Percentiles rank a stretch among this genome's conserved stretches.
Evolutionary conservation across 2,113 vertebrate species (phyloP).

Genomic region (Pangasianodon gigas): DNA sequence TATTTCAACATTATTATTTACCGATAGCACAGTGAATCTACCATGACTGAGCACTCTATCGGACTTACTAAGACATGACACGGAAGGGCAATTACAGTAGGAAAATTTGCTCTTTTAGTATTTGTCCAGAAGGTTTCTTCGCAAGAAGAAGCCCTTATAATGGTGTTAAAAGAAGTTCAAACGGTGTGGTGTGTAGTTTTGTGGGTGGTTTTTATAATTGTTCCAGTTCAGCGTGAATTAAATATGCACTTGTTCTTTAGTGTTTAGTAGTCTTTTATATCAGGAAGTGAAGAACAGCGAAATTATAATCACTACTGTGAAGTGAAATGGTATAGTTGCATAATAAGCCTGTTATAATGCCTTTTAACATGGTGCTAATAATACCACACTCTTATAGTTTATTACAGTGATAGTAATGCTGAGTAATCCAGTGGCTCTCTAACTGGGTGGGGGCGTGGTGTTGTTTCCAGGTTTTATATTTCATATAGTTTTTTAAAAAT

Average conservation of each 20-base stretch:
- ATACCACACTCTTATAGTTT: neutral
- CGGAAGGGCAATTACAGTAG: fast-evolving
- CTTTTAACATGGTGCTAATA: neutral
- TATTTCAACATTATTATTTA: neutral
- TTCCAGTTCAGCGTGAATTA: too few species aligned
- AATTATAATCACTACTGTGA: too few species aligned
- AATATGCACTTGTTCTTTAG: too few species aligned
- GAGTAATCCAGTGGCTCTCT: neutral
- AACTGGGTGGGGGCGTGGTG: neutral
- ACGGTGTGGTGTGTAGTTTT: too few species aligned
- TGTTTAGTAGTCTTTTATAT: too few species aligned
- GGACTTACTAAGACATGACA: fast-evolving
- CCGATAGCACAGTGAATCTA: neutral
- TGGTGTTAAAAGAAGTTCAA: neutral
- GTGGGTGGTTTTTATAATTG: too few species aligned
- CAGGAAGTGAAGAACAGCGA: too few species aligned
- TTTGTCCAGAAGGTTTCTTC: conserved; percentile 72
- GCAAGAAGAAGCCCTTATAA: conserved; percentile 61
- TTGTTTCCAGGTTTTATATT: too few species aligned
- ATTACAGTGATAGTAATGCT: neutral
- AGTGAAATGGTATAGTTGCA: neutral
- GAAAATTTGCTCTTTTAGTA: conserved; percentile 69
- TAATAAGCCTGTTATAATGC: neutral
- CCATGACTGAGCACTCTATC: neutral
- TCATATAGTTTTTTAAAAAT: too few species aligned